A percentile compares a stretch with the other conserved stretches of the same genome.
Conservation (phyloP, 2,113 vertebrate species). For the Scophthalmus maximus region DNA sequence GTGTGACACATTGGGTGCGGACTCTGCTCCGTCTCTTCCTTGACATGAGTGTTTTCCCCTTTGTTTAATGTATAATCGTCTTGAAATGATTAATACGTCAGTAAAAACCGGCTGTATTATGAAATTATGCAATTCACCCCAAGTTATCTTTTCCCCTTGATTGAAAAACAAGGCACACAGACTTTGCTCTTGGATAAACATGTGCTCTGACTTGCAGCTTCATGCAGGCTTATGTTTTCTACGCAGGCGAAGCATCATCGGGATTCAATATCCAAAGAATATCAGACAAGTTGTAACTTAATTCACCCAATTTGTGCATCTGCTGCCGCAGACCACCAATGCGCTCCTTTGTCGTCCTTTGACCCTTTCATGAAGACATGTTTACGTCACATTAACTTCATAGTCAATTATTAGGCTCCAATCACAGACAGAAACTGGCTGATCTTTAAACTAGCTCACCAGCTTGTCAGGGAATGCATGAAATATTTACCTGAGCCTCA, state of each 20-base stretch:
- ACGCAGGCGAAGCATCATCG: background rate
- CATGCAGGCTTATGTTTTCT: background rate
- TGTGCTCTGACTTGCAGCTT: background rate
- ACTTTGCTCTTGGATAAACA: constrained; percentile 19
- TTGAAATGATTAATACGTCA: constrained; percentile 19
- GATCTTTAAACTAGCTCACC: constrained; percentile 31
- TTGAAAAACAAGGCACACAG: background rate
- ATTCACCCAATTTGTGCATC: background rate
- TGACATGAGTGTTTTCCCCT: background rate
- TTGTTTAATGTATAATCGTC: constrained; percentile 10
- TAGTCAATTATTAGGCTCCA: constrained; percentile 5
- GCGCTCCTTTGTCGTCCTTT: background rate
- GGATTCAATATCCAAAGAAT: background rate
- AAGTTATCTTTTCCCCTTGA: background rate
- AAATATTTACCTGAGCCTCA: constrained; percentile 1
- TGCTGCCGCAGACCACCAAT: background rate
- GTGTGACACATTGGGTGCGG: no score
- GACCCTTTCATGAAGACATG: background rate
- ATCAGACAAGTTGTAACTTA: background rate
- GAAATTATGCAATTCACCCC: background rate
- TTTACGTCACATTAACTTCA: background rate
- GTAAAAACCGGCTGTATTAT: background rate
- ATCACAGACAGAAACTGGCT: constrained; percentile 23
- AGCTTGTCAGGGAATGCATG: background rate
- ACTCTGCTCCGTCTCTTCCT: background rate